These are phyloP conservation scores for Drosophila nr. medialis DNA, from an alignment of 2,888 invertebrate genomes.

Conservation along the genomic window DNA sequence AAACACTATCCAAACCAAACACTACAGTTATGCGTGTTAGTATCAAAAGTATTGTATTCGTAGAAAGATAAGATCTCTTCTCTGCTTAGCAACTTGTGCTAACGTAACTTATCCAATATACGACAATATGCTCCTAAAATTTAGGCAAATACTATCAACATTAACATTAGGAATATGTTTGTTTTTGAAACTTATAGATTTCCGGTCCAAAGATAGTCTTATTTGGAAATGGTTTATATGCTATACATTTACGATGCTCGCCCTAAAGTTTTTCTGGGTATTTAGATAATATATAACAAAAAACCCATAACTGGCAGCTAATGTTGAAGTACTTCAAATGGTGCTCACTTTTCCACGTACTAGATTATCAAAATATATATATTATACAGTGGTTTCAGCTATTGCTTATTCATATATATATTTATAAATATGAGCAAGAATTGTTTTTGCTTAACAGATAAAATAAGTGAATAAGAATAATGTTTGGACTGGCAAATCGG, in stretches of 20 bases:
- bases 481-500: background rate
- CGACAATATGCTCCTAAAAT: background rate
- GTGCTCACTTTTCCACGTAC: background rate
- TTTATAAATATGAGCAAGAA: constrained; percentile 1
- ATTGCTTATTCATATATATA: too few relatives aligned
- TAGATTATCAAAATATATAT: background rate
- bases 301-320: too few relatives aligned
- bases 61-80: background rate
- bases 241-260: background rate
- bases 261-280: background rate
- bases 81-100: background rate
- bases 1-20: too few relatives aligned
- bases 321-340: background rate
- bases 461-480: background rate
- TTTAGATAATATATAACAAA: background rate
- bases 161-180: background rate
- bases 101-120: background rate
- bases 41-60: too few relatives aligned
- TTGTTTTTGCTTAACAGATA: background rate
- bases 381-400: background rate
- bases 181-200: background rate
- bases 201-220: background rate
- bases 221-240: background rate
- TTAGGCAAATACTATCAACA: background rate
- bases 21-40: too few relatives aligned